Conservation (phyloP, 2,113 vertebrate genomes). For the Xenopus tropicalis region UCB_Xtro_10.0 CM004450.2:71293001-71293500, state of each 20-base stretch:
- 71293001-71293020: slow-evolving; percentile 65
- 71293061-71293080: slow-evolving; percentile 59
- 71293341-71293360: slow-evolving; percentile 75
- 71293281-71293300: slow-evolving; percentile 62
- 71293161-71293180: slow-evolving; percentile 45
- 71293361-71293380: slow-evolving; percentile 79
- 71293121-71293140: slow-evolving; percentile 47
- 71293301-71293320: slow-evolving; percentile 66
- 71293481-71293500: slow-evolving; percentile 44
- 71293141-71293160: slow-evolving; percentile 49
- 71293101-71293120: slow-evolving; percentile 14
- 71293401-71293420: slow-evolving; percentile 55
- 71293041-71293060: slow-evolving; percentile 55
- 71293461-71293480: slow-evolving; percentile 56
- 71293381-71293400: slow-evolving; percentile 73
- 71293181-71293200: slow-evolving; percentile 59
- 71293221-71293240: slow-evolving; percentile 55
- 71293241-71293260: slow-evolving; percentile 43
- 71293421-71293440: slow-evolving; percentile 57
- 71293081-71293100: slow-evolving; percentile 53
- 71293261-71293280: slow-evolving; percentile 55
- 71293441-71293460: slow-evolving; percentile 69
- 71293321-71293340: slow-evolving; percentile 65
- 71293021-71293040: slow-evolving; percentile 52
- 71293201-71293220: slow-evolving; percentile 67